These are phyloP conservation scores for Tholera decimalis DNA, from an alignment of 2,888 invertebrate species.

Conservation along the genomic window DNA sequence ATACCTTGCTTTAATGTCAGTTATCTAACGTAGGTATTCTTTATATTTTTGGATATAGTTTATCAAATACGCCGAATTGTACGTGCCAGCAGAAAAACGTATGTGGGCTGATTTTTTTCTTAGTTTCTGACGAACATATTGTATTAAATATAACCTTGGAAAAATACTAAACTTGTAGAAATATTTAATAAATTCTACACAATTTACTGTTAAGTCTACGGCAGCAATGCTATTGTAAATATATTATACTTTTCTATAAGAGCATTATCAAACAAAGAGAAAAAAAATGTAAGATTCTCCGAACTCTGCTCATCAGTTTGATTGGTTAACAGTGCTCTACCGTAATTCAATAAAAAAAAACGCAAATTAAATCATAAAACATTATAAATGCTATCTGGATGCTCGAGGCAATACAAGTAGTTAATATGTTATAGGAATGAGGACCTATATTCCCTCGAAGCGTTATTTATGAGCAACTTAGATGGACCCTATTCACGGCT, in stretches of 20 bases:
- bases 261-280: too few species aligned
- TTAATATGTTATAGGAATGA: not conserved
- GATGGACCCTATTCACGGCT: too few species aligned
- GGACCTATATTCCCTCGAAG: not conserved
- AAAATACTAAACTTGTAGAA: not conserved
- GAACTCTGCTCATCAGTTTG: not conserved
- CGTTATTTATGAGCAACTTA: constrained; percentile 27
- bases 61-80: not conserved
- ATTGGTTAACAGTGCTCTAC: not conserved
- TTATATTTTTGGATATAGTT: not conserved
- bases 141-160: not conserved
- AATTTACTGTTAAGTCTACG: not conserved
- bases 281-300: not conserved
- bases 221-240: not conserved
- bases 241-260: not conserved
- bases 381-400: not conserved
- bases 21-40: not conserved
- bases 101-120: not conserved
- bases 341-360: constrained; percentile 4
- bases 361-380: not conserved
- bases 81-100: not conserved
- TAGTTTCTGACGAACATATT: not conserved
- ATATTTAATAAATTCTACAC: not conserved
- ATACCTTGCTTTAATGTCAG: not conserved
- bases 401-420: not conserved